Evolutionary conservation across 2,113 vertebrate genomes (phyloP).

Genomic region (Forbesichthys papilliferus): DNA sequence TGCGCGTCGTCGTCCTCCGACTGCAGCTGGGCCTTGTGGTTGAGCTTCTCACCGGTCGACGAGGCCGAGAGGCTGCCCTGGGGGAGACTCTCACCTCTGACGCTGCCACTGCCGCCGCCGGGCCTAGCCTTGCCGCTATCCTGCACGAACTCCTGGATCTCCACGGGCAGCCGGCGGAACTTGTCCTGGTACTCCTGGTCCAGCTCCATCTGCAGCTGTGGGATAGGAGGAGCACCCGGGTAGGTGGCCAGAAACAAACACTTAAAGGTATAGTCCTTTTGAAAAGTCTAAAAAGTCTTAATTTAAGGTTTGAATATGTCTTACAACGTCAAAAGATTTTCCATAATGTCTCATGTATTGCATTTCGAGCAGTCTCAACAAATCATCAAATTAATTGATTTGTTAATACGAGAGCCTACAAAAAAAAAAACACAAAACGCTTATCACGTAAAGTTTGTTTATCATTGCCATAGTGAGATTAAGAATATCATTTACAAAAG

Average conservation of each 20-base stretch:
- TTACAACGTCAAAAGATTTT: no score
- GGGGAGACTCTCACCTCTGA: slow-evolving; percentile 71
- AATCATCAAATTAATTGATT: no score
- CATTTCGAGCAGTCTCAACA: no score
- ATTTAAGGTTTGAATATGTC: no score
- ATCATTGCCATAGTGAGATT: no score
- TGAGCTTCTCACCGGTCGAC: slow-evolving; percentile 80
- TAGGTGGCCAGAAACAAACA: background rate
- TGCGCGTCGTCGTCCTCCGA: slow-evolving; percentile 83
- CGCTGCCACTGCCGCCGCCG: slow-evolving; percentile 66
- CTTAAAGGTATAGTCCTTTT: no score
- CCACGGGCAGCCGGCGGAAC: slow-evolving; percentile 93
- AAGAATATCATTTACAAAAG: no score
- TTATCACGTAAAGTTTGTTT: no score
- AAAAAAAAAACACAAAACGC: no score
- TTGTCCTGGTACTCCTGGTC: slow-evolving; percentile 99
- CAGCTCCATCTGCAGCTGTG: slow-evolving; percentile 90
- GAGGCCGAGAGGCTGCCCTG: slow-evolving; percentile 64
- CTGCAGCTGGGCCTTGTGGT: slow-evolving; percentile 80
- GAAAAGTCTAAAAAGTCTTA: no score
- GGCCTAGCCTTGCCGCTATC: slow-evolving; percentile 91
- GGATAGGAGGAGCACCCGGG: slow-evolving; percentile 38
- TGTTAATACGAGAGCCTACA: no score
- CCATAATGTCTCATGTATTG: no score
- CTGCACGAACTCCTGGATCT: slow-evolving; percentile 98